phyloP scores from a whole-genome alignment of 2,888 invertebrate genomes.

The Margaritifera margaritifera region DNA sequence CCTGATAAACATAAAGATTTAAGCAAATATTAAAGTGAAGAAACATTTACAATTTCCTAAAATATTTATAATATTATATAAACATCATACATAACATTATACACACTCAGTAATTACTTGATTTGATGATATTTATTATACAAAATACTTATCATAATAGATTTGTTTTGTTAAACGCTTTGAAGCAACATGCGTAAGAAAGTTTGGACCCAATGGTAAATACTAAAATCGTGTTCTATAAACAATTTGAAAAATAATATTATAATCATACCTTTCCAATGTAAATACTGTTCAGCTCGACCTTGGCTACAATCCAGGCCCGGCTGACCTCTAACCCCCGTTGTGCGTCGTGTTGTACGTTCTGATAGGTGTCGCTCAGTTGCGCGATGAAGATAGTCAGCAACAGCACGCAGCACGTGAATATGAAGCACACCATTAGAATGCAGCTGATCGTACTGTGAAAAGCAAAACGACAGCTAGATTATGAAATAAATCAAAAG shows the following conservation, averaged over 20 bases:
- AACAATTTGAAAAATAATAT: not conserved
- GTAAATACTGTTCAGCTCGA: conserved; percentile 59
- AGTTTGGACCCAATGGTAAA: too few relatives aligned
- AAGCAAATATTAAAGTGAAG: too few relatives aligned
- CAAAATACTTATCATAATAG: too few relatives aligned
- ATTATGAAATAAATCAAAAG: not conserved
- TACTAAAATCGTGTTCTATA: too few relatives aligned
- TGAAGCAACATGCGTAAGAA: too few relatives aligned
- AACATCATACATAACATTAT: too few relatives aligned
- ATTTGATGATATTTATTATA: too few relatives aligned
- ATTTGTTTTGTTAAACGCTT: too few relatives aligned
- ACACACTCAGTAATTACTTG: too few relatives aligned
- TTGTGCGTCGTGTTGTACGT: conserved; percentile 63
- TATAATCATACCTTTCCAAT: conserved; percentile 40
- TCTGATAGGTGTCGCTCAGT: conserved; percentile 65
- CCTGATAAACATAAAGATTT: too few relatives aligned
- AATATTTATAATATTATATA: too few relatives aligned
- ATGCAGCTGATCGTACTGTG: conserved; percentile 55
- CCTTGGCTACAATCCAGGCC: conserved; percentile 63
- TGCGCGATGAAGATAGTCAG: conserved; percentile 67
- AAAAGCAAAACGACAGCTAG: conserved; percentile 3
- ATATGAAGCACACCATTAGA: conserved; percentile 60
- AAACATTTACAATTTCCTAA: too few relatives aligned
- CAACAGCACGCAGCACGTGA: conserved; percentile 60
- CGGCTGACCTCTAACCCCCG: conserved; percentile 62